These are phyloP conservation scores for Macrotus californicus DNA, from an alignment of 2,113 vertebrate species.

Conservation along the genomic window DNA sequence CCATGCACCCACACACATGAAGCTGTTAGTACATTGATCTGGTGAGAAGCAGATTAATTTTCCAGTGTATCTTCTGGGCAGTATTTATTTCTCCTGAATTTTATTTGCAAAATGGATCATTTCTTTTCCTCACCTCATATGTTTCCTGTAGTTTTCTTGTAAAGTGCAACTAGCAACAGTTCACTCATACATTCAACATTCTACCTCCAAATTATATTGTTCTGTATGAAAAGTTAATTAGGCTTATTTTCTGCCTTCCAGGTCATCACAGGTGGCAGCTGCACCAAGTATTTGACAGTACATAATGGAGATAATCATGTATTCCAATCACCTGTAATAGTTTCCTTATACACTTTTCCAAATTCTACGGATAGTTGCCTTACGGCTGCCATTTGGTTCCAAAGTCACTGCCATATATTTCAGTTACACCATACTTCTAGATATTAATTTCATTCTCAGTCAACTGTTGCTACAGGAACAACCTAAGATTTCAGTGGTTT, in stretches of 20 bases:
- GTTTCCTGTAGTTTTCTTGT: not conserved
- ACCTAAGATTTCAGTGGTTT: not conserved
- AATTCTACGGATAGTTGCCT: not conserved
- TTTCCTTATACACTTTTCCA: not conserved
- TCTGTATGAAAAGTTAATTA: not conserved
- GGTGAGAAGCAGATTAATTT: not conserved
- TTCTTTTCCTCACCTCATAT: not conserved
- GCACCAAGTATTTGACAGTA: constrained; percentile 11
- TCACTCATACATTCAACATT: not conserved
- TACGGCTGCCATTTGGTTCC: not conserved
- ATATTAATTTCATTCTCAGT: not conserved
- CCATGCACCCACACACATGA: not conserved
- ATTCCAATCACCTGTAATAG: not conserved
- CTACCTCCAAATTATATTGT: not conserved
- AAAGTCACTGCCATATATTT: not conserved
- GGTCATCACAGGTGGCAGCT: not conserved
- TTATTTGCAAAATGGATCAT: not conserved
- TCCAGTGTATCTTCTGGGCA: not conserved
- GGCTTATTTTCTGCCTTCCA: not conserved
- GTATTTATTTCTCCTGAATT: not conserved
- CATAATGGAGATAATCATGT: not conserved
- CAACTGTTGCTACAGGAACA: not conserved
- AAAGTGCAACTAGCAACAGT: not conserved
- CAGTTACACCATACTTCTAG: not conserved
- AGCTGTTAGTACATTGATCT: not conserved